These are phyloP conservation scores for Grammomys surdaster DNA, from an alignment of 2,113 vertebrate species.

Conservation along the genomic window DNA sequence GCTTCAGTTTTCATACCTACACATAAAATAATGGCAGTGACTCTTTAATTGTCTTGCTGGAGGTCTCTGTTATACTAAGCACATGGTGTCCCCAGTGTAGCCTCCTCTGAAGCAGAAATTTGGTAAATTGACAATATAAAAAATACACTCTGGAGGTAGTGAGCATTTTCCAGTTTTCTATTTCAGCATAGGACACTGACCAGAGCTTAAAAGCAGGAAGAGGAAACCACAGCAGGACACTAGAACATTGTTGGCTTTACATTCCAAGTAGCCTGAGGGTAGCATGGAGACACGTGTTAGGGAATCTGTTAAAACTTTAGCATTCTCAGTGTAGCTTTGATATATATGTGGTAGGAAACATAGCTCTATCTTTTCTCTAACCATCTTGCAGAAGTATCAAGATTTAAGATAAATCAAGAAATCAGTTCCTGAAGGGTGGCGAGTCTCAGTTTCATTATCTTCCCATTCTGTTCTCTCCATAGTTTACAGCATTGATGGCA, in stretches of 20 bases:
- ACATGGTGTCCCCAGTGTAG: background rate
- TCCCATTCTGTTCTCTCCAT: background rate
- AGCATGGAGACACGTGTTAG: background rate
- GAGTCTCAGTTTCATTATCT: background rate
- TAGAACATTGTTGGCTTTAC: background rate
- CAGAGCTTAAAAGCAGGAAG: background rate
- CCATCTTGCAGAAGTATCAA: background rate
- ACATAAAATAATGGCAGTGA: background rate
- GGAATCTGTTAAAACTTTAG: background rate
- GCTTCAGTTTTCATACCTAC: background rate
- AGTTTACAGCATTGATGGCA: background rate
- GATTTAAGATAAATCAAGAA: constrained; percentile 37
- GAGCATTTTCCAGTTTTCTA: background rate
- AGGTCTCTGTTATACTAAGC: background rate
- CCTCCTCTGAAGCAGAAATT: constrained; percentile 36
- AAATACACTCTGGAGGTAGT: background rate
- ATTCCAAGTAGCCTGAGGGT: background rate
- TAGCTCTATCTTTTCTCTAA: background rate
- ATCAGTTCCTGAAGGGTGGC: background rate
- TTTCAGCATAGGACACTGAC: background rate
- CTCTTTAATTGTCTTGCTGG: background rate
- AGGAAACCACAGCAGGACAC: background rate
- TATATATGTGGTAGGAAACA: background rate
- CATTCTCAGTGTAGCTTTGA: background rate
- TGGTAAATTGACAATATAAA: background rate